Conservation (phyloP, 92 coral and sea anemone species). For the Palythoa heliodiscus region DNA sequence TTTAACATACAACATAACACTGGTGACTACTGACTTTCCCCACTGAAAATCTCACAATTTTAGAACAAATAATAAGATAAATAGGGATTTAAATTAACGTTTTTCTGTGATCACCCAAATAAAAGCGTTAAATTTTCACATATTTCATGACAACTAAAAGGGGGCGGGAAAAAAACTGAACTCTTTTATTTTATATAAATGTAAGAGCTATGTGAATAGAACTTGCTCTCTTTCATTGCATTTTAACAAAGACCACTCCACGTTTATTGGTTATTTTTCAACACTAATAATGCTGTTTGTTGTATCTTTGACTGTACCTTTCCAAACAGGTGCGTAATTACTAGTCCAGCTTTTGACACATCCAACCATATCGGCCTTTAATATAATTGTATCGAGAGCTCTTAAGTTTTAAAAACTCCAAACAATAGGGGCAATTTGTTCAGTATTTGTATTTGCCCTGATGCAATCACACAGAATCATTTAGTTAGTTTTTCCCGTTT, state of each 20-base stretch:
- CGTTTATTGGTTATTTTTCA: not conserved
- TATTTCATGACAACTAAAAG: not conserved
- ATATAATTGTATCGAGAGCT: not conserved
- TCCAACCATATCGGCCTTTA: not conserved
- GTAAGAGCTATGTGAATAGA: constrained; percentile 1
- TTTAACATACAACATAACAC: too few species aligned
- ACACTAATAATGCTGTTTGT: not conserved
- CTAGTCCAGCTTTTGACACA: not conserved
- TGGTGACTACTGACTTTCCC: too few species aligned
- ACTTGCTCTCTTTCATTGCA: constrained; percentile 13
- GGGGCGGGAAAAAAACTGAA: not conserved
- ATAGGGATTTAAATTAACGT: not conserved
- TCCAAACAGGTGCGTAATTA: constrained; percentile 14
- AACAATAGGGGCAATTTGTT: not conserved
- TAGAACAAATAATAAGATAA: not conserved
- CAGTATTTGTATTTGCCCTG: not conserved
- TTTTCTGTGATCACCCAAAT: not conserved
- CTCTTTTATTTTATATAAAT: not conserved
- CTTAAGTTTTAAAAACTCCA: not conserved
- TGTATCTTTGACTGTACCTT: constrained; percentile 4
- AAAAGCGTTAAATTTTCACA: not conserved
- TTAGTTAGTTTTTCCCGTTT: not conserved
- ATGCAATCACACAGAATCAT: not conserved
- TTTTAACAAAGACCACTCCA: constrained; percentile 13
- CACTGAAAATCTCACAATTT: too few species aligned